These are phyloP conservation scores for Agrotis clavis DNA, from an alignment of 2,888 invertebrate genomes.

Conservation along the genomic window DNA sequence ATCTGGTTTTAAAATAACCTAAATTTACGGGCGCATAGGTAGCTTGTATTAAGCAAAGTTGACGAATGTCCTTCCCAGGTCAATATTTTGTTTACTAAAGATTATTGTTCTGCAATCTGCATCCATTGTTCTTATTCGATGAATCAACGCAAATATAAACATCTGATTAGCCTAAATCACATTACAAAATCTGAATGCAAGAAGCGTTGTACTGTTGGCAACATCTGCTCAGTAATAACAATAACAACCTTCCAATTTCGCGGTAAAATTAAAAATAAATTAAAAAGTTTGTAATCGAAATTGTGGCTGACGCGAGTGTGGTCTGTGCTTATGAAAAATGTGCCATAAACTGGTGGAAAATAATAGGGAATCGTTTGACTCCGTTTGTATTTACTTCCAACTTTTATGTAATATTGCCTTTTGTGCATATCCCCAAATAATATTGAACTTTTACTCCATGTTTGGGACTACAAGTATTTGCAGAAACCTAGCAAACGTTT, in stretches of 20 bases:
- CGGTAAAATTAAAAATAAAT: background rate
- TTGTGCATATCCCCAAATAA: too few species aligned
- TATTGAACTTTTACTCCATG: too few species aligned
- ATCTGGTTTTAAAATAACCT: too few species aligned
- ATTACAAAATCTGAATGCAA: slow-evolving; percentile 32
- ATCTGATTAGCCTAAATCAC: slow-evolving; percentile 25
- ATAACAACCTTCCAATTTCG: background rate
- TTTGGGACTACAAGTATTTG: too few species aligned
- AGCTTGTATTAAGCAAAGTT: too few species aligned
- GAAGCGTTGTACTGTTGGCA: slow-evolving; percentile 22
- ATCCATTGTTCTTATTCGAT: slow-evolving; percentile 44
- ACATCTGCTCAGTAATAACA: slow-evolving; percentile 1
- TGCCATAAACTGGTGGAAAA: slow-evolving; percentile 18
- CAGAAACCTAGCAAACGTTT: too few species aligned
- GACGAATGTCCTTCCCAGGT: too few species aligned
- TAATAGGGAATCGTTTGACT: slow-evolving; percentile 16
- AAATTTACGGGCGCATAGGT: too few species aligned
- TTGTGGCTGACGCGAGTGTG: slow-evolving; percentile 4
- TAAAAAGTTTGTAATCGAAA: background rate
- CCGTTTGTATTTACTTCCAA: slow-evolving; percentile 36
- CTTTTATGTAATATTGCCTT: too few species aligned
- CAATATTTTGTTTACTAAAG: slow-evolving; percentile 19
- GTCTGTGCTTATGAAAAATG: background rate
- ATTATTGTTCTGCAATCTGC: slow-evolving; percentile 38
- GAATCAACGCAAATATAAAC: slow-evolving; percentile 26